Conservation (phyloP, 2,888 invertebrate species). For the Ochropleura plecta region DNA sequence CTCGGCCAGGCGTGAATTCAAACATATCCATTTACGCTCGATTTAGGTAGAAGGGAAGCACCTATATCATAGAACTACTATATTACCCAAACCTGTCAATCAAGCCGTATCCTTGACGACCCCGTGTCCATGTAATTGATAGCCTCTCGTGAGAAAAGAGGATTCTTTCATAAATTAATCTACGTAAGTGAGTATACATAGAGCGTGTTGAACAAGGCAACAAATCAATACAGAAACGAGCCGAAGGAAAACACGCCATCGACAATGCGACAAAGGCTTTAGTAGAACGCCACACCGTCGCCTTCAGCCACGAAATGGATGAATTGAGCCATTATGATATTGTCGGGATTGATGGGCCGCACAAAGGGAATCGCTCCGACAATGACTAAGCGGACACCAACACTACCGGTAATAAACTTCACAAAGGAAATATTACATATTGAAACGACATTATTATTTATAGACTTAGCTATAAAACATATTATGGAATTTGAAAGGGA, state of each 20-base stretch:
- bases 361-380: slow-evolving; percentile 77
- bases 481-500: slow-evolving; percentile 23
- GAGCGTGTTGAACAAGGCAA: slow-evolving; percentile 59
- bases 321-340: slow-evolving; percentile 77
- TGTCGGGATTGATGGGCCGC: slow-evolving; percentile 73
- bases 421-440: slow-evolving; percentile 68
- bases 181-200: slow-evolving; percentile 55
- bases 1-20: slow-evolving; percentile 75
- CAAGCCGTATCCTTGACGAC: slow-evolving; percentile 81
- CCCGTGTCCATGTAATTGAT: slow-evolving; percentile 80
- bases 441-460: slow-evolving; percentile 43
- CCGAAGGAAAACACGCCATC: slow-evolving; percentile 66
- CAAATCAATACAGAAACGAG: slow-evolving; percentile 70
- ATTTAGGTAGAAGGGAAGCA: slow-evolving; percentile 69
- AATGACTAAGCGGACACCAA: slow-evolving; percentile 77
- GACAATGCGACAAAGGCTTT: slow-evolving; percentile 72
- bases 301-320: slow-evolving; percentile 71
- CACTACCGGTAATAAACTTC: slow-evolving; percentile 71
- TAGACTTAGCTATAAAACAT: slow-evolving; percentile 24
- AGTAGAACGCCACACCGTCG: slow-evolving; percentile 67
- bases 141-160: slow-evolving; percentile 72
- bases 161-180: slow-evolving; percentile 66
- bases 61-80: slow-evolving; percentile 72
- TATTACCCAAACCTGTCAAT: slow-evolving; percentile 82
- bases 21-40: slow-evolving; percentile 78